phyloP scores from a whole-genome alignment of 2,113 vertebrate species.

The Microtus richardsoni region DNA sequence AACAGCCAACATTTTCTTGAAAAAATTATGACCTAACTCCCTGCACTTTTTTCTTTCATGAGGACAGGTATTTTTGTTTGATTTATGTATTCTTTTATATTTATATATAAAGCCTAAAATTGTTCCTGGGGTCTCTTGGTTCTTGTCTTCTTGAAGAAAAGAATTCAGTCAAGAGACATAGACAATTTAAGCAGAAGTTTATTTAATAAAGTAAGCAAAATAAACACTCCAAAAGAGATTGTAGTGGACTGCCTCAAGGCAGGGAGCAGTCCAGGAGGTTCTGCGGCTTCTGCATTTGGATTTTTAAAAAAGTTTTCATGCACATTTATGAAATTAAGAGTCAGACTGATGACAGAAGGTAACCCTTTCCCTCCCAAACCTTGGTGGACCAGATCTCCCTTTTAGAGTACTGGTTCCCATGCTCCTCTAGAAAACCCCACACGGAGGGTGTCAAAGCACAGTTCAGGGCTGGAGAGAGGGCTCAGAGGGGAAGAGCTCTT shows the following conservation, averaged over 20 bases:
- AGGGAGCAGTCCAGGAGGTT: not conserved
- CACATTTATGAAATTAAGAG: not conserved
- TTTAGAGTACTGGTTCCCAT: not conserved
- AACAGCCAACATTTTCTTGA: not conserved
- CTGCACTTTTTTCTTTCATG: not conserved
- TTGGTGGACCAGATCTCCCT: not conserved
- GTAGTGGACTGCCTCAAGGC: not conserved
- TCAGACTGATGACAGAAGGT: not conserved
- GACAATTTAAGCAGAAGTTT: conserved; percentile 16
- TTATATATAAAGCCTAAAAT: not conserved
- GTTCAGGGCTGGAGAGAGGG: not conserved
- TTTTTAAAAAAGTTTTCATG: not conserved
- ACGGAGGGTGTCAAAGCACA: not conserved
- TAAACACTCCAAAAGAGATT: not conserved
- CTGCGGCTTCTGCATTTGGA: not conserved
- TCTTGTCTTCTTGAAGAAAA: conserved; percentile 18
- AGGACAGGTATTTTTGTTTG: not conserved
- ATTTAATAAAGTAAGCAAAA: not conserved
- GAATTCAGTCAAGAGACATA: conserved; percentile 22
- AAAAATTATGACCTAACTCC: not conserved
- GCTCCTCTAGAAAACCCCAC: not conserved
- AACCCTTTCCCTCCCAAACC: not conserved
- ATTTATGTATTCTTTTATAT: not conserved
- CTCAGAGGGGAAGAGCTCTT: not conserved
- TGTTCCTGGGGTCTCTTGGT: not conserved